phyloP scores from a whole-genome alignment of 2,113 vertebrate species.

The Oxyruncus cristatus region DNA sequence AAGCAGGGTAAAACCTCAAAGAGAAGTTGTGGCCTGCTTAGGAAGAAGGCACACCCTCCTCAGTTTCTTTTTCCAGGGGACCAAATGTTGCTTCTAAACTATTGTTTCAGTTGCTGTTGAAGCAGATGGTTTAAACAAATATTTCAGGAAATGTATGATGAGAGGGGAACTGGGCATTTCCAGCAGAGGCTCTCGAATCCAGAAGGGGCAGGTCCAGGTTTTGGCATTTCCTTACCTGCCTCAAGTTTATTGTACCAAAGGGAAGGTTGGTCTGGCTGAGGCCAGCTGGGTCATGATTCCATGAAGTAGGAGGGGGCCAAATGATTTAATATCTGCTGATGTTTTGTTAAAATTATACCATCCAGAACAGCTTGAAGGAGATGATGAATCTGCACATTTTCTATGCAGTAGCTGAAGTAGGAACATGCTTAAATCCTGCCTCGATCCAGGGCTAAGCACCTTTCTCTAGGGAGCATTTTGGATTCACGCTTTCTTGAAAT shows the following conservation, averaged over 20 bases:
- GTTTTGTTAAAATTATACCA: neutral
- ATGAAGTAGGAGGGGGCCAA: neutral
- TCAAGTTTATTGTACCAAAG: neutral
- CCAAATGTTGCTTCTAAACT: neutral
- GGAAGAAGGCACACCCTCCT: neutral
- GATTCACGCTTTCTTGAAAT: conserved; percentile 51
- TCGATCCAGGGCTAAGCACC: conserved; percentile 34
- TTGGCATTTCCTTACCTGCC: neutral
- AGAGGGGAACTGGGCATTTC: neutral
- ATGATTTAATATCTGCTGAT: neutral
- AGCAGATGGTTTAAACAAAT: neutral
- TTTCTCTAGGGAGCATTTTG: conserved; percentile 54
- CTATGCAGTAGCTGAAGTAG: neutral
- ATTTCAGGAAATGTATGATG: neutral
- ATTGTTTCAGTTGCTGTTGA: neutral
- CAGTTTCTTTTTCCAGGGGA: neutral
- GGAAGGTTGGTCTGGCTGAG: neutral
- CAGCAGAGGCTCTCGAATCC: neutral
- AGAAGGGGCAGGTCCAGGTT: neutral
- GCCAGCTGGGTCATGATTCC: neutral
- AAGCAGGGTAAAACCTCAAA: neutral
- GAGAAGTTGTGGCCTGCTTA: neutral
- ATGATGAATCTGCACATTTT: conserved; percentile 13
- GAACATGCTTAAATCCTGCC: conserved; percentile 32
- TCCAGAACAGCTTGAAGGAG: neutral